Evolutionary conservation across 2,113 vertebrate genomes (phyloP).

Genomic region (Aix galericulata): DNA sequence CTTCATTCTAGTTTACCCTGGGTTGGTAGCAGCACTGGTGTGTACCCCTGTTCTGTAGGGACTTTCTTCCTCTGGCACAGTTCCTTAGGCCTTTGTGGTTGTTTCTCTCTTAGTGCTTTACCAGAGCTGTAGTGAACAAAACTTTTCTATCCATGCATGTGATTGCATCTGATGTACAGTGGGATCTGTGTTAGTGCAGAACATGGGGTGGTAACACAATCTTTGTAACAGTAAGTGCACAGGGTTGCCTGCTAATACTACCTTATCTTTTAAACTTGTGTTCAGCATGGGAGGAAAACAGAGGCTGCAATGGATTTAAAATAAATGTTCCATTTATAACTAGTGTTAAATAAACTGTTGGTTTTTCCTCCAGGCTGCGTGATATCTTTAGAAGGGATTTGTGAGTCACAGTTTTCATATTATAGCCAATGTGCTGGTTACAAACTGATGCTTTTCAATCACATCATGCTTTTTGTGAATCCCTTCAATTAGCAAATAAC

Average conservation of each 20-base stretch:
- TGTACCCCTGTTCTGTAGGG: neutral
- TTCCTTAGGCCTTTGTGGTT: neutral
- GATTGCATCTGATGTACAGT: neutral
- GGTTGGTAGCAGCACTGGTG: accelerated
- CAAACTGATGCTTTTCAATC: conserved; percentile 27
- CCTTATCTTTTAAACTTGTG: conserved; percentile 25
- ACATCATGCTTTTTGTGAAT: conserved; percentile 5
- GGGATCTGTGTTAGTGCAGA: neutral
- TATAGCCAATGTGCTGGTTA: neutral
- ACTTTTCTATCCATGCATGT: neutral
- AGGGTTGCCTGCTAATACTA: neutral
- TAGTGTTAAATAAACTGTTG: conserved; percentile 39
- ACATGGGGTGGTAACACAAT: neutral
- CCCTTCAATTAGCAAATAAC: conserved; percentile 51
- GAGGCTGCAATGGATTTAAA: conserved; percentile 33
- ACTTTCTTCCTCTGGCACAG: neutral
- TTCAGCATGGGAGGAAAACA: conserved; percentile 24
- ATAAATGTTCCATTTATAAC: conserved; percentile 16
- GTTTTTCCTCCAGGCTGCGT: conserved; percentile 3
- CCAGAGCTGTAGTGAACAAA: neutral
- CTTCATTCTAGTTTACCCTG: neutral
- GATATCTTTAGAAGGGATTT: conserved; percentile 22
- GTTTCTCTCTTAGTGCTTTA: neutral
- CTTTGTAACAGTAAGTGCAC: neutral
- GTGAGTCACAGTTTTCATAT: neutral